A percentile compares a stretch with the other conserved stretches of the same genome.
Conservation (phyloP, 2,888 invertebrate species). For the Noctua janthe region DNA sequence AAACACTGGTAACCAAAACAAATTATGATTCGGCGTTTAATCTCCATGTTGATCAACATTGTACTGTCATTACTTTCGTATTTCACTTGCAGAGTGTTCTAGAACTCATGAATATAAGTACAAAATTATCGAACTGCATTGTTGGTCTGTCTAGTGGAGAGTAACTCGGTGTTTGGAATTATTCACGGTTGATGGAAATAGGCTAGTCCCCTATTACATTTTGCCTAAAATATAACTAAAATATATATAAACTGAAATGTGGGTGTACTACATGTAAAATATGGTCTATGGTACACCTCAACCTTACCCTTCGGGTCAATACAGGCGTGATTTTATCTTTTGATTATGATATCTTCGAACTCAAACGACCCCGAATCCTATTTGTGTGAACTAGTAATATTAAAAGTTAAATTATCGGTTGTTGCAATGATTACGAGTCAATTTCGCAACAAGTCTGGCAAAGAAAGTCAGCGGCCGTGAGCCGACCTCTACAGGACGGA, state of each 20-base stretch:
- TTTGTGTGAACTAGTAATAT: constrained; percentile 38
- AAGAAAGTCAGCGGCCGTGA: constrained; percentile 66
- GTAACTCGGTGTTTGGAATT: too few species aligned
- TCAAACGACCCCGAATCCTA: constrained; percentile 42
- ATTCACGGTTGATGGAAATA: neutral
- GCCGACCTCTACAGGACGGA: constrained; percentile 64
- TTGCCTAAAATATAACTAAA: too few species aligned
- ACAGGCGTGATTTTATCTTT: neutral
- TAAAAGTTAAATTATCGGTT: constrained; percentile 43
- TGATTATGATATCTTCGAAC: neutral
- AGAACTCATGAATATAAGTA: neutral
- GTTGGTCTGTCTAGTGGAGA: neutral
- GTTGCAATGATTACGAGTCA: constrained; percentile 56
- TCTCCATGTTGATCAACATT: neutral
- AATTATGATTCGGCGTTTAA: constrained; percentile 1
- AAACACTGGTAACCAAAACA: neutral
- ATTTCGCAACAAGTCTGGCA: constrained; percentile 62
- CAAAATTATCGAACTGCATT: neutral
- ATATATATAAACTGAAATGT: neutral
- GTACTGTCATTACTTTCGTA: constrained; percentile 9
- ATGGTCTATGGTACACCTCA: neutral
- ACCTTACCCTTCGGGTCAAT: neutral
- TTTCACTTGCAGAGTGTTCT: constrained; percentile 1
- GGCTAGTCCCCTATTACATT: neutral
- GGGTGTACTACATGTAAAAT: neutral